A percentile compares a stretch with the other conserved stretches of the same genome.
These are phyloP conservation scores for Slavum lentiscoides DNA, from an alignment of 2,888 invertebrate genomes.

Conservation along the genomic window DNA sequence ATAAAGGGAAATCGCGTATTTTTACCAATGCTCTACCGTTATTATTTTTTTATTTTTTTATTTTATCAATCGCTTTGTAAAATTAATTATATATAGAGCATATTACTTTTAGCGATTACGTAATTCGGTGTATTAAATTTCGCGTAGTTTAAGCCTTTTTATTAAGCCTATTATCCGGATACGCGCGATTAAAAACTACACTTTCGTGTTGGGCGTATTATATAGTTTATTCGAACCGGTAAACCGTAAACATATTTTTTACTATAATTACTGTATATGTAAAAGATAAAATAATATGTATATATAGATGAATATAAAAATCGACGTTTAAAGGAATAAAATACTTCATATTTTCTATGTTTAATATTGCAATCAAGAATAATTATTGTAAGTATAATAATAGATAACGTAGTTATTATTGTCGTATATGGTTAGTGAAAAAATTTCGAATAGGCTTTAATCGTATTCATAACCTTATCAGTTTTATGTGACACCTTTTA, in stretches of 20 bases:
- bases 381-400: too few species aligned
- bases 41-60: neutral
- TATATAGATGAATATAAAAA: too few species aligned
- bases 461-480: too few species aligned
- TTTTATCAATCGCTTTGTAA: neutral
- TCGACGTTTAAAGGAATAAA: too few species aligned
- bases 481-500: too few species aligned
- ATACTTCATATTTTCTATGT: too few species aligned
- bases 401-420: too few species aligned
- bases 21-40: neutral
- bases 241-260: neutral
- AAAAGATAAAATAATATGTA: too few species aligned
- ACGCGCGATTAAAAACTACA: neutral
- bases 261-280: neutral
- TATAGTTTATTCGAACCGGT: neutral
- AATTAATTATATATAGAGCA: neutral
- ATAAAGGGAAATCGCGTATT: slow-evolving; percentile 17
- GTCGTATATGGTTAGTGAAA: too few species aligned
- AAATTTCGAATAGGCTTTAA: too few species aligned
- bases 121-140: neutral
- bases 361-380: too few species aligned
- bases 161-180: neutral
- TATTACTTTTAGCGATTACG: neutral
- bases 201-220: neutral
- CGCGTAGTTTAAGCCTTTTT: neutral